A percentile compares a stretch with the other conserved stretches of the same genome.
Conservation (phyloP, 2,888 invertebrate genomes). For the Mesorhabditis spiculigera region DNA sequence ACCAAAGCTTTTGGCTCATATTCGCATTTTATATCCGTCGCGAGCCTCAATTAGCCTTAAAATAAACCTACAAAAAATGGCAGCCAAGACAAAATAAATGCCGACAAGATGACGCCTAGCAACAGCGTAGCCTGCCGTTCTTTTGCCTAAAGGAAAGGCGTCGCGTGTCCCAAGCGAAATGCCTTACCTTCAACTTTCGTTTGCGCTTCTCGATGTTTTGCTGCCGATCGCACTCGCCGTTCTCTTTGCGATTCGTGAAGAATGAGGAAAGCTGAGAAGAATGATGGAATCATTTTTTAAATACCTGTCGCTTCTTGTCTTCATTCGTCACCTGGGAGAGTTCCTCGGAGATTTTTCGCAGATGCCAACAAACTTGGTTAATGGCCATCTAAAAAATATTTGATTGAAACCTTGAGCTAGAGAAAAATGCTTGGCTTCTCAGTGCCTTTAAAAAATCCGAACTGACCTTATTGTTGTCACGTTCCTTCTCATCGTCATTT, state of each 20-base stretch:
- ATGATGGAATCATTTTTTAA: not conserved
- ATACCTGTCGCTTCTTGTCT: not conserved
- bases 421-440: not conserved
- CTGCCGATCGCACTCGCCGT: not conserved
- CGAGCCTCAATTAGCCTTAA: not conserved
- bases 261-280: conserved; percentile 15
- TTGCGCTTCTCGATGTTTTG: conserved; percentile 24
- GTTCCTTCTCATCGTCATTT: conserved; percentile 20
- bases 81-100: conserved; percentile 95
- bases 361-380: conserved; percentile 34
- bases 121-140: conserved; percentile 94
- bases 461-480: not conserved
- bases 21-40: not conserved
- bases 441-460: conserved; percentile 1
- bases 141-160: conserved; percentile 25
- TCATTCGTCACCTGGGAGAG: conserved; percentile 12
- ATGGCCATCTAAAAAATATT: conserved; percentile 15
- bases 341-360: conserved; percentile 30
- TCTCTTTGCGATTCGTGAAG: conserved; percentile 1
- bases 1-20: conserved; percentile 9
- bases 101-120: conserved; percentile 93
- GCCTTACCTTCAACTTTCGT: conserved; percentile 29
- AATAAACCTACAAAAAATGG: conserved; percentile 75
- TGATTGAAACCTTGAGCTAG: not conserved
- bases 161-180: not conserved